Conservation (phyloP, 1,140 invertebrate genomes). For the Drosophila arawakana region DNA sequence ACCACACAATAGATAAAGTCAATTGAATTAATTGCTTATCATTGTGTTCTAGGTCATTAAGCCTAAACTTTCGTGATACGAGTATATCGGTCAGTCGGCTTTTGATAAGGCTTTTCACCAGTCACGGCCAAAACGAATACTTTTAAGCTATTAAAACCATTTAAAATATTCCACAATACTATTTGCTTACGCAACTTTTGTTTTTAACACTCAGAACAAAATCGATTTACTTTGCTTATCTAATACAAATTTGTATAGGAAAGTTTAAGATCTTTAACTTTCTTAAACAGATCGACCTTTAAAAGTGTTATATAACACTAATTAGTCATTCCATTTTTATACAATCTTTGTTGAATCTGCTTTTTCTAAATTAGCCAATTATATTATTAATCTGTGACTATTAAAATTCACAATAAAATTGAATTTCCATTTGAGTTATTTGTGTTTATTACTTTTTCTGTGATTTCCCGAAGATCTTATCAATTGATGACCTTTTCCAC, state of each 20-base stretch:
- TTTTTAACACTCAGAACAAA: neutral
- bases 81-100: constrained; percentile 20
- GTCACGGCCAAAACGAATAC: neutral
- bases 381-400: constrained; percentile 6
- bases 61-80: neutral
- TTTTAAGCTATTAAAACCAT: neutral
- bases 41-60: constrained; percentile 26
- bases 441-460: neutral
- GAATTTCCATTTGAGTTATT: neutral
- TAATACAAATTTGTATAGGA: neutral
- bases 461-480: constrained; percentile 9
- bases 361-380: too few relatives aligned
- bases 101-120: constrained; percentile 13
- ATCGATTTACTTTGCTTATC: neutral
- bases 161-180: neutral
- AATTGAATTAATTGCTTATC: constrained; percentile 21
- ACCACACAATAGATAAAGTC: constrained; percentile 8
- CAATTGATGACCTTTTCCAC: neutral
- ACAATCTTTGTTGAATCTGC: too few relatives aligned
- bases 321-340: neutral
- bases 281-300: neutral
- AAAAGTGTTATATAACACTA: neutral
- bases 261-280: neutral
- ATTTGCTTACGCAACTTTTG: neutral
- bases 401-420: neutral